Evolutionary conservation across 1,140 invertebrate genomes (phyloP).

Genomic region (Penaeus japonicus): DNA sequence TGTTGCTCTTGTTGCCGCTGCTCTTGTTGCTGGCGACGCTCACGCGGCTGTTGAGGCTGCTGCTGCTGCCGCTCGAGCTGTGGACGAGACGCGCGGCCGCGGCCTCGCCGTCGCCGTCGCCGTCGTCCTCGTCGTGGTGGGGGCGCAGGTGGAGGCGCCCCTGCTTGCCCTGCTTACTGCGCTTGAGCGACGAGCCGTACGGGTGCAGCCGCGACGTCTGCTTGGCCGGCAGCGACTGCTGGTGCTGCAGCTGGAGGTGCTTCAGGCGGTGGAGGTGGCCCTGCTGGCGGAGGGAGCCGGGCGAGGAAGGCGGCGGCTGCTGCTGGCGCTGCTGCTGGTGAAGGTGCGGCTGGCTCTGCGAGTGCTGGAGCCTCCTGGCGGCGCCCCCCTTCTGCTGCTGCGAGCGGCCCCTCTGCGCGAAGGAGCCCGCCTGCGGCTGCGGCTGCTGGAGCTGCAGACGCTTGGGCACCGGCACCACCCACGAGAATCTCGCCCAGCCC

Average conservation of each 20-base stretch:
- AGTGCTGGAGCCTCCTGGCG: background rate
- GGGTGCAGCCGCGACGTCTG: too few species aligned
- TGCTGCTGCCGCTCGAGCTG: conserved; percentile 31
- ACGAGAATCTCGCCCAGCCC: background rate
- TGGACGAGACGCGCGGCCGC: background rate
- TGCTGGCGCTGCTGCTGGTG: background rate
- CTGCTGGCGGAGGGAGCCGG: background rate
- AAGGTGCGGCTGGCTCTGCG: background rate
- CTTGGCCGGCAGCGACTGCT: too few species aligned
- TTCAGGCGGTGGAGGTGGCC: too few species aligned
- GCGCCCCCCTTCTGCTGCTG: background rate
- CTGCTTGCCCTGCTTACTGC: background rate
- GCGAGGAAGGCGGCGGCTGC: background rate
- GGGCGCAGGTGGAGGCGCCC: background rate
- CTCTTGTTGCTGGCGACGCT: conserved; percentile 13
- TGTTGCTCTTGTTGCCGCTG: conserved; percentile 16
- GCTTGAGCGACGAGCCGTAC: too few species aligned
- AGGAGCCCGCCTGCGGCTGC: background rate
- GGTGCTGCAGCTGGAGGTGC: too few species aligned
- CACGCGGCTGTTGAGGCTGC: conserved; percentile 15
- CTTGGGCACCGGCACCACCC: conserved; percentile 15
- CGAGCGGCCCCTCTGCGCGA: too few species aligned
- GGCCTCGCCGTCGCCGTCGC: conserved; percentile 21
- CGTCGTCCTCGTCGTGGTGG: background rate
- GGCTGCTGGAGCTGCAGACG: conserved; percentile 37